phyloP scores from a whole-genome alignment of 1,140 invertebrate species.

The Stenopsyche tienmushanensis region DNA sequence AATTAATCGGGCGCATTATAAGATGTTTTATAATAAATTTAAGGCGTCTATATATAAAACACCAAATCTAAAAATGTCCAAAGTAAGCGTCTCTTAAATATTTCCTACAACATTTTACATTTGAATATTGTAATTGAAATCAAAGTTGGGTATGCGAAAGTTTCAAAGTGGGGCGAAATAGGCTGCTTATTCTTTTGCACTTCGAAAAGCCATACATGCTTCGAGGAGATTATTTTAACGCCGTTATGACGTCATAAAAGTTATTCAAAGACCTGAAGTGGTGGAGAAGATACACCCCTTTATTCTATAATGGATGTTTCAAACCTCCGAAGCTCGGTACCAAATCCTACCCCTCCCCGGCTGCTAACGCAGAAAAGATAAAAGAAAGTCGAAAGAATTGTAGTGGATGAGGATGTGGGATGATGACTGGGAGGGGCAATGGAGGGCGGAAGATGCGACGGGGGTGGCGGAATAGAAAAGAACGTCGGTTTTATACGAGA shows the following conservation, averaged over 20 bases:
- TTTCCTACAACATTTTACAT: too few species aligned
- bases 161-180: too few species aligned
- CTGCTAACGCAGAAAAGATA: conserved; percentile 13
- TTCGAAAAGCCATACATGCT: too few species aligned
- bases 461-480: conserved; percentile 22
- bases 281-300: conserved; percentile 12
- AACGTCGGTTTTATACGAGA: conserved; percentile 30
- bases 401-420: background rate
- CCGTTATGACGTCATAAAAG: conserved; percentile 26
- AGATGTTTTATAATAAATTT: too few species aligned
- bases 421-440: background rate
- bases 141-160: too few species aligned
- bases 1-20: too few species aligned
- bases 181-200: too few species aligned
- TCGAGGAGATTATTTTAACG: conserved; percentile 23
- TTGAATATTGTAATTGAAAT: too few species aligned
- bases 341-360: background rate
- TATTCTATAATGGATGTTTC: conserved; percentile 29
- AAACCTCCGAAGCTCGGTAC: conserved; percentile 6
- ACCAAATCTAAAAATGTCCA: too few species aligned
- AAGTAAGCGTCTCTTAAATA: too few species aligned
- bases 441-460: background rate
- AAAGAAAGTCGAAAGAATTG: conserved; percentile 24
- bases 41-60: too few species aligned
- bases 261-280: conserved; percentile 11